Conservation (phyloP, 1,140 invertebrate genomes). For the Ylistrum balloti region DNA sequence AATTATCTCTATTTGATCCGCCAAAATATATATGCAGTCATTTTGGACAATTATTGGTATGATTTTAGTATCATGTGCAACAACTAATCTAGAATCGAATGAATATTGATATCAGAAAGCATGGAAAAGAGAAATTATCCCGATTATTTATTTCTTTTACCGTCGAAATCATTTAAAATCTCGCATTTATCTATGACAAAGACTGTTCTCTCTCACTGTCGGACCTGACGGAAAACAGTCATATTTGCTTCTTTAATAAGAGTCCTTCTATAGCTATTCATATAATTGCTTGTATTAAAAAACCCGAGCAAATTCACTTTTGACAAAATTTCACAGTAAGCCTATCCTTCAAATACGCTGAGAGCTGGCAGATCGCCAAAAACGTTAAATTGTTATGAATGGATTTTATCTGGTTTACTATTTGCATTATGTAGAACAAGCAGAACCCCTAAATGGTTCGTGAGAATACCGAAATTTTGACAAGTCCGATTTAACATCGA, state of each 20-base stretch:
- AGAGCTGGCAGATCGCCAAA: background rate
- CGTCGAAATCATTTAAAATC: background rate
- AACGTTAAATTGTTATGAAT: slow-evolving; percentile 7
- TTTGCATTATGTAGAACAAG: background rate
- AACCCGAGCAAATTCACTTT: background rate
- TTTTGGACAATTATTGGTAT: background rate
- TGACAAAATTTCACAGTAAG: background rate
- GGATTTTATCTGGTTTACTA: background rate
- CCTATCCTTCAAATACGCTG: slow-evolving; percentile 1
- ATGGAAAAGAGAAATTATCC: slow-evolving; percentile 1
- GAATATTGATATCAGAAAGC: background rate
- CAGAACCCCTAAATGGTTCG: background rate
- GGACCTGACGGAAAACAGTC: slow-evolving; percentile 10
- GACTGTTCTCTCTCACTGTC: background rate
- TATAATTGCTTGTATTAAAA: background rate
- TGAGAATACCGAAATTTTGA: background rate
- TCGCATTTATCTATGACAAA: slow-evolving; percentile 39
- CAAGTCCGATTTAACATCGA: background rate
- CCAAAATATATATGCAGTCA: background rate
- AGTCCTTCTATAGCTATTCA: background rate
- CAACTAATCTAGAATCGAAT: background rate
- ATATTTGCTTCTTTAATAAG: background rate
- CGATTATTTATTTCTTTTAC: background rate
- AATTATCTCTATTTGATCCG: background rate
- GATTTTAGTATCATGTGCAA: background rate